Evolutionary conservation across 2,113 vertebrate genomes (phyloP), one percentile per base, ranked within the genome.

Genomic region (Bubalus kerabau): DNA sequence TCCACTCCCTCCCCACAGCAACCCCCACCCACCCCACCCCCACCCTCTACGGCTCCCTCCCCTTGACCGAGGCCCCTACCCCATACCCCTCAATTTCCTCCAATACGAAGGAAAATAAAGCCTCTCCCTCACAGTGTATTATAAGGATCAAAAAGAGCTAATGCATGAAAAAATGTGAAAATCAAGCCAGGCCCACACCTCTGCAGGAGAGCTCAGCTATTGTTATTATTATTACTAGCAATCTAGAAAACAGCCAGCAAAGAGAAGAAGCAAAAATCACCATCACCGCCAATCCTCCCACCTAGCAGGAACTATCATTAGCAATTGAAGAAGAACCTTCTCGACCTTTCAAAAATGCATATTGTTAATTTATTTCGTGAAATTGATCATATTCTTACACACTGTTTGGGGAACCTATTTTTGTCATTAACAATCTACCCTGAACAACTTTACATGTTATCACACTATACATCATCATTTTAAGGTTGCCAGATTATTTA

Each of bases 401-500:
- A 43, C 17, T 30, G 60, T 59, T 59, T 52, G 21, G 43, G 60
- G 67, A 36, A 71, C 16, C 3, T 16, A 6, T 13, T 54, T 87
- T 40, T 59, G 92, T 30, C 57, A 23, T 10, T 43, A 17, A 52
- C 40, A 48, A 19, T 19, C 1, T 16, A 28, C 10, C 28, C 2
- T 13, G 46, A 81, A 46, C 59, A 30, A 2, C 43, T 46, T 64
- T 4, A 13, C 26, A 13, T 1, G 2, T 36, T 48, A 14, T 43
- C 62, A 7, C 24, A 17, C 19, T 67, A 2, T 14, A 6, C 23
- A 10, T 40, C 15, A 1, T 28, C 6, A 14, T 90, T 54, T 83
- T 32, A 1, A 2, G 46, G 28, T 3, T 7, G 19, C 17, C 71
- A 32, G 3, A 6, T 40, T 0, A 9, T 13, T 6, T 2, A 1